phyloP scores from a whole-genome alignment of 1,140 invertebrate species.

The Leptestheria dahalacensis region DNA sequence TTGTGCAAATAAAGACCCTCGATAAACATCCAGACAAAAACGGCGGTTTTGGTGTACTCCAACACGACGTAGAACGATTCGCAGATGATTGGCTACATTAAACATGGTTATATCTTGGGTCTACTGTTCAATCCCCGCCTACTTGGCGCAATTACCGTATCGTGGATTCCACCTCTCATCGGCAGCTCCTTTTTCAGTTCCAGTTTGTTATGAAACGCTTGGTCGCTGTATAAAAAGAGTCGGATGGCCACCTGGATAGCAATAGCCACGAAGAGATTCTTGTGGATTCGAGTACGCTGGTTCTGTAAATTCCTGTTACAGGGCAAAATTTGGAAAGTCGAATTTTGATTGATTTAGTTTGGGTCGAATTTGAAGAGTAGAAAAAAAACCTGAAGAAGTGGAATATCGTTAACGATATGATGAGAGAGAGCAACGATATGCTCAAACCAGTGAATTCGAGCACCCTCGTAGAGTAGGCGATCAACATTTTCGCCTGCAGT shows the following conservation, averaged over 20 bases:
- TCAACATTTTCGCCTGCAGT: constrained; percentile 44
- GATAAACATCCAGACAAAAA: constrained; percentile 45
- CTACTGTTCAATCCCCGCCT: no score
- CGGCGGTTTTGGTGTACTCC: constrained; percentile 39
- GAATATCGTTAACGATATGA: constrained; percentile 63
- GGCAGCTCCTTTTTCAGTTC: not conserved
- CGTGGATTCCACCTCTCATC: not conserved
- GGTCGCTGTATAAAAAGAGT: constrained; percentile 36
- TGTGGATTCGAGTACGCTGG: constrained; percentile 37
- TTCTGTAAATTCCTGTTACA: constrained; percentile 32
- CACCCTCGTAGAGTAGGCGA: constrained; percentile 53
- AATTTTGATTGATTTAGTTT: not conserved
- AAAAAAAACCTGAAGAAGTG: constrained; percentile 52
- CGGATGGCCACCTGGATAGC: constrained; percentile 35
- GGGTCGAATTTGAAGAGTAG: no score
- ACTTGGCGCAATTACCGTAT: not conserved
- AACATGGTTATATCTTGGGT: no score
- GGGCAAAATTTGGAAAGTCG: not conserved
- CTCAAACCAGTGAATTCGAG: constrained; percentile 69
- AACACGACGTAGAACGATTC: constrained; percentile 36
- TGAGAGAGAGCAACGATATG: constrained; percentile 55
- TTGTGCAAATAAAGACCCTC: constrained; percentile 41
- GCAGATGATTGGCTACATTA: constrained; percentile 33
- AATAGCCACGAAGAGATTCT: constrained; percentile 38
- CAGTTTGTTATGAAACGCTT: constrained; percentile 20